Evolutionary conservation across 2,888 invertebrate species (phyloP).

Genomic region (Drosophila koepferae): DNA sequence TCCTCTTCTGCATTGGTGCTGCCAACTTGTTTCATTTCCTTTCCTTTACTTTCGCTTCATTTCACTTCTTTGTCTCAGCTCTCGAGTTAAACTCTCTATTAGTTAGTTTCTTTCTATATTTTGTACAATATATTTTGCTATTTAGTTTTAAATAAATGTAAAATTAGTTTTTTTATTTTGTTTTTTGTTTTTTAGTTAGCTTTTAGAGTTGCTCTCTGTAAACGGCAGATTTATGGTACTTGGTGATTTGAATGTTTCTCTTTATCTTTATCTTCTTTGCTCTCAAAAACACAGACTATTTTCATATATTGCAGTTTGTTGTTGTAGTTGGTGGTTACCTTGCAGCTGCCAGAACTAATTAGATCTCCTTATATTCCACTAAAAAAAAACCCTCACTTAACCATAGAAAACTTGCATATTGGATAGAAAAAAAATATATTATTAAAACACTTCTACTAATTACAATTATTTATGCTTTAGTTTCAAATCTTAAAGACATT

Average conservation of each 20-base stretch:
- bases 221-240: slow-evolving; percentile 52
- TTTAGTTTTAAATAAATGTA: slow-evolving; percentile 39
- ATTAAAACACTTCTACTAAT: slow-evolving; percentile 46
- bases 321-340: slow-evolving; percentile 33
- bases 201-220: slow-evolving; percentile 30
- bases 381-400: slow-evolving; percentile 44
- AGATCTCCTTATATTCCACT: slow-evolving; percentile 25
- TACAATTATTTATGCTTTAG: slow-evolving; percentile 49
- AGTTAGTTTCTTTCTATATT: slow-evolving; percentile 18
- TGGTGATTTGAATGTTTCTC: slow-evolving; percentile 21
- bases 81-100: slow-evolving; percentile 32
- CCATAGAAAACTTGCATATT: slow-evolving; percentile 37
- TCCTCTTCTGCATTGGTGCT: slow-evolving; percentile 4
- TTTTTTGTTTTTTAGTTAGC: slow-evolving; percentile 9
- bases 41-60: not conserved
- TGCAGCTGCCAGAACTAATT: slow-evolving; percentile 37
- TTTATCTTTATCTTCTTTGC: slow-evolving; percentile 7
- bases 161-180: slow-evolving; percentile 10
- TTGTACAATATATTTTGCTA: slow-evolving; percentile 47
- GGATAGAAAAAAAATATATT: slow-evolving; percentile 24
- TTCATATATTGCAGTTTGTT: slow-evolving; percentile 46
- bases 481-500: slow-evolving; percentile 67
- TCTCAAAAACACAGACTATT: slow-evolving; percentile 48
- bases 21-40: not conserved
- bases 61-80: slow-evolving; percentile 9